Percentiles rank a stretch among this genome's conserved stretches.
Evolutionary conservation across 1,140 invertebrate species (phyloP).

Genomic region (Zaprionus tsacasi): DNA sequence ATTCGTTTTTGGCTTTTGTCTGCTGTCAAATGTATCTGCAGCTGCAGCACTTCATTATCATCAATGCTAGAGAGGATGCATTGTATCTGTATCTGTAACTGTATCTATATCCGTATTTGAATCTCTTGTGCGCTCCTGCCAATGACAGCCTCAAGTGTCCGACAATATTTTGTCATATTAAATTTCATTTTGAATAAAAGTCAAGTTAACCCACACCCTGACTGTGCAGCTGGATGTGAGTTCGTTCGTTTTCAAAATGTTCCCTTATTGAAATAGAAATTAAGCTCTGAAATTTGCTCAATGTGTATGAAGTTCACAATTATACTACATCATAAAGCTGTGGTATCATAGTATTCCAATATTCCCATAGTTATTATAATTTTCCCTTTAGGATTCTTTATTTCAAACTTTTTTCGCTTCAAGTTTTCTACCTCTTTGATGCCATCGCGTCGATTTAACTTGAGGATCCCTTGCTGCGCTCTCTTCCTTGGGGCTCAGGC

Average conservation of each 20-base stretch:
- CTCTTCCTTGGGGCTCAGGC: no score
- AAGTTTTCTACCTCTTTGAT: no score
- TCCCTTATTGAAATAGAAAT: no score
- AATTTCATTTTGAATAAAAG: constrained; percentile 63
- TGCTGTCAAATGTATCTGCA: constrained; percentile 67
- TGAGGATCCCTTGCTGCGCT: neutral
- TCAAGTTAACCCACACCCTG: constrained; percentile 37
- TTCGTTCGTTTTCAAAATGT: no score
- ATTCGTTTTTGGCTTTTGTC: constrained; percentile 68
- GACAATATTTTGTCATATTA: constrained; percentile 71
- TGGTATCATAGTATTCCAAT: no score
- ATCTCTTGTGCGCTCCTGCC: constrained; percentile 31
- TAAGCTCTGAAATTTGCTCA: no score
- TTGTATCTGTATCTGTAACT: neutral
- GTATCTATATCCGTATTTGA: constrained; percentile 4
- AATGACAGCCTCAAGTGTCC: constrained; percentile 66
- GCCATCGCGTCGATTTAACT: no score
- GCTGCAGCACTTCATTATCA: constrained; percentile 70
- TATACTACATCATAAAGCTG: no score
- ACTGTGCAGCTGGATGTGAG: neutral
- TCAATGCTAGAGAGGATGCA: constrained; percentile 44
- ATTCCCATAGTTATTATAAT: no score
- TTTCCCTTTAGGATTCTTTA: no score
- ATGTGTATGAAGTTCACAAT: no score
- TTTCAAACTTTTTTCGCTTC: no score